A percentile compares a stretch with the other conserved stretches of the same genome.
phyloP scores from a whole-genome alignment of 2,888 invertebrate species.

The Autographa pulchrina region DNA sequence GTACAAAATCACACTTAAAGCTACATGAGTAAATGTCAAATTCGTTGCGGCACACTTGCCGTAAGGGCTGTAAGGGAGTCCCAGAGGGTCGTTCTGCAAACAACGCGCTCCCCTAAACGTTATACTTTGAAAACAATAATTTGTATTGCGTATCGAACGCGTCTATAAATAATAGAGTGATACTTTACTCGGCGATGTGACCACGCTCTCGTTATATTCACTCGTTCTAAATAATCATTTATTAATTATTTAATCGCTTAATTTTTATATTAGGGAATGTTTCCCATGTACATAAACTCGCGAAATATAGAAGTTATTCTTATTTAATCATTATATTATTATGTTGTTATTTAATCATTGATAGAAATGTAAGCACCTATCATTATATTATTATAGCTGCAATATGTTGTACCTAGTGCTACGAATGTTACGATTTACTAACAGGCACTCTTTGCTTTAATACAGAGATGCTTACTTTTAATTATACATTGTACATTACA shows the following conservation, averaged over 20 bases:
- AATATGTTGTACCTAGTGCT: slow-evolving; percentile 21
- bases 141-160: slow-evolving; percentile 90
- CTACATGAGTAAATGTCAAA: slow-evolving; percentile 73
- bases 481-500: no score
- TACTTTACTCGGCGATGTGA: slow-evolving; percentile 80
- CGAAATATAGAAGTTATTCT: not conserved
- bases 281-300: no score
- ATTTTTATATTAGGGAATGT: not conserved
- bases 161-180: slow-evolving; percentile 89
- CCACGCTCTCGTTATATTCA: slow-evolving; percentile 68
- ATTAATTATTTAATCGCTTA: slow-evolving; percentile 59
- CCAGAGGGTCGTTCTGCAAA: slow-evolving; percentile 87
- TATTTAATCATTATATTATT: no score
- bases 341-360: no score
- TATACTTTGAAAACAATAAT: slow-evolving; percentile 90
- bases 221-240: slow-evolving; percentile 68
- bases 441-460: not conserved
- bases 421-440: not conserved
- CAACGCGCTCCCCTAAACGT: slow-evolving; percentile 88
- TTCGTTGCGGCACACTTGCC: slow-evolving; percentile 64
- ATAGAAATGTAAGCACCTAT: slow-evolving; percentile 7
- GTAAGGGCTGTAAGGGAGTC: slow-evolving; percentile 72
- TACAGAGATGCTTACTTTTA: not conserved
- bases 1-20: slow-evolving; percentile 75
- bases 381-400: slow-evolving; percentile 3